Evolutionary conservation across 2,113 vertebrate species (phyloP), one percentile per base, ranked within the genome.

Genomic region (Herpailurus yagouaroundi): DNA sequence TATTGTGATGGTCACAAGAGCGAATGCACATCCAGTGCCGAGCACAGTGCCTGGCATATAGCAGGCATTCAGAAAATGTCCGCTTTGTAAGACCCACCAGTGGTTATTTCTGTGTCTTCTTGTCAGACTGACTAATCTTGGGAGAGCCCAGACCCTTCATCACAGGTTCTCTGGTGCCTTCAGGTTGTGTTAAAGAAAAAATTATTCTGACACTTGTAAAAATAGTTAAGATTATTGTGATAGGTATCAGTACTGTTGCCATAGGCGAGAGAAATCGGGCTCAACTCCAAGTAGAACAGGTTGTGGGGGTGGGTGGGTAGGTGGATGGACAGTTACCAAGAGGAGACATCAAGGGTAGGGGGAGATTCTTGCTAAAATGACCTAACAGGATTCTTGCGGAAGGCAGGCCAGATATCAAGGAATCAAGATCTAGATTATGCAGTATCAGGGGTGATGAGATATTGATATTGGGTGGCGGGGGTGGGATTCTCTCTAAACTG

Each of bases 51-150:
- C 64, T 63, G 73, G 29, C 33, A 14, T 27, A 23, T 1, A 66
- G 5, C 4, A n/a, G 38, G 12, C 23, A 16, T 85, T 36, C 63
- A 76, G 82, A 84, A 89, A 63, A 19, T 15, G n/a, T 27, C 38
- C 2, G 0, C 27, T 63, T 27, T 71, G 0, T 33, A 33, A 52
- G 57, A 57, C 38, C 21, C 0, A 4, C 16, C 7, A 33, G 55
- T 48, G 79, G 31, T 50, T 66, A 33, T 21, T 66, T 80, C 25
- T 88, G 50, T 73, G 19, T 18, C 50, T 5, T 71, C 29, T 29
- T 14, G 21, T 73, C 68, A 73, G 79, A 31, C 48, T 14, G 55
- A 64, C 55, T 41, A 41, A 69, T 33, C 27, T 48, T 14, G 55
- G 27, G 41, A 92, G 84, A 69, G 50, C 66, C 10, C 45, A 81